Evolutionary conservation across 2,113 vertebrate species (phyloP).

Genomic region (Triplophysa siluroides): DNA sequence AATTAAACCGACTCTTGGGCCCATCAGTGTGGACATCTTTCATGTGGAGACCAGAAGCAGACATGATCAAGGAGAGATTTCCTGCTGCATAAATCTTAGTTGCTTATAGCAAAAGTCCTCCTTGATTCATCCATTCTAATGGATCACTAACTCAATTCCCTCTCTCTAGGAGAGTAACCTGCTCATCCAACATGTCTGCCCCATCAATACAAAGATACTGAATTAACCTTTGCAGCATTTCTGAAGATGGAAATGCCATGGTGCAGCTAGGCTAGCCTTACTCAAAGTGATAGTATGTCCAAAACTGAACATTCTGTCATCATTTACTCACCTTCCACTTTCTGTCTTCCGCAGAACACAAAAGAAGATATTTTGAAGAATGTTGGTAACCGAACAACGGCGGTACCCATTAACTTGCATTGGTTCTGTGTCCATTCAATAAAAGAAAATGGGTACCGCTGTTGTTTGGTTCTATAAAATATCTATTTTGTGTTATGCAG

Average conservation of each 20-base stretch:
- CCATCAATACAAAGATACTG: conserved; percentile 14
- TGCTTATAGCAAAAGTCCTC: conserved; percentile 51
- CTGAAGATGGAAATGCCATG: conserved; percentile 2
- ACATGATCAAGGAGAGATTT: conserved; percentile 45
- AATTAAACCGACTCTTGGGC: not conserved
- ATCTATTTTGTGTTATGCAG: too few relatives aligned
- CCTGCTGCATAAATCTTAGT: conserved; percentile 55
- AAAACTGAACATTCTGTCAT: too few relatives aligned
- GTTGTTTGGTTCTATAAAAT: too few relatives aligned
- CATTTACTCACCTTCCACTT: too few relatives aligned
- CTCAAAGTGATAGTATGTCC: too few relatives aligned
- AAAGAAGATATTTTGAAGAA: too few relatives aligned
- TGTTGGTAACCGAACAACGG: too few relatives aligned
- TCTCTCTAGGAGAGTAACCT: conserved; percentile 44
- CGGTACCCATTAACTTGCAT: too few relatives aligned
- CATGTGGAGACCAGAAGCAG: conserved; percentile 1
- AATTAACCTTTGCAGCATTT: not conserved
- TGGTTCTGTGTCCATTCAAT: too few relatives aligned
- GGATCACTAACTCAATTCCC: conserved; percentile 67
- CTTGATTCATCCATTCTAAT: conserved; percentile 59
- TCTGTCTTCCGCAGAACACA: too few relatives aligned
- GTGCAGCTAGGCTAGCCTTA: not conserved
- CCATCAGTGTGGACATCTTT: conserved; percentile 11
- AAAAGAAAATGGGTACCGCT: too few relatives aligned
- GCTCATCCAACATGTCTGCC: conserved; percentile 14